Base-by-base conservation (phyloP, 2,888 invertebrate genomes). In the Galeopsomyia nigrocyanea region DNA sequence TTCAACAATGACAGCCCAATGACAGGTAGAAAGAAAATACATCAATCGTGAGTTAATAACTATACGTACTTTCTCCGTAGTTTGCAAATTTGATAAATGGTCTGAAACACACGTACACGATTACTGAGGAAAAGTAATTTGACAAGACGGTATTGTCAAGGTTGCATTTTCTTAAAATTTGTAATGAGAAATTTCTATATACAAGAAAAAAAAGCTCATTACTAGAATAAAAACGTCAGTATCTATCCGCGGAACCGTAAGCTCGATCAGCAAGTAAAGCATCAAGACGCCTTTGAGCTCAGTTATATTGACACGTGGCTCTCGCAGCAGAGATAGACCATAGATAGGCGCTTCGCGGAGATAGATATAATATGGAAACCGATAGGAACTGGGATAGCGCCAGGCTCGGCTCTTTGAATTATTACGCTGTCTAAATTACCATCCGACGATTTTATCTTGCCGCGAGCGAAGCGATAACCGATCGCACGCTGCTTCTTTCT, bases 401-500 rank as follows among this genome's bases (percentile, higher is more conserved):
- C 21, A 50, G n/a, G n/a, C 50, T 47, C 47, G 51, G 50, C 26
- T 26, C 21, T 50, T 50, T 64, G 50, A 68, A 60, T 64, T 68
- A 68, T 73, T 60, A 51, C 60, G 21, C 21, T 56, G 64, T 60
- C 64, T 68, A 65, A 73, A 73, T 68, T 73, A 65, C 56, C 49
- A 58, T 68, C 58, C 60, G 64, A 65, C 21, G 68, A 68, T 73
- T 68, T 68, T 73, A 68, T 73, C 64, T 55, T 22, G 19, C 16
- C n/a, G n/a, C 19, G 31, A 26, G 39, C 55, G 17, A 39, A 39
- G 39, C 26, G 26, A 39, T 39, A 39, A 39, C 1, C 39, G 39
- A 39, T 39, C 17, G 21, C 39, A 2, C 51, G 19, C 17, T 51
- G 19, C 46, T 71, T 22, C 62, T 22, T 53, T 58, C 22, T 49